Percentiles rank a stretch among this genome's conserved stretches.
Conservation (phyloP, 2,113 vertebrate species). For the Alligator sinensis region DNA sequence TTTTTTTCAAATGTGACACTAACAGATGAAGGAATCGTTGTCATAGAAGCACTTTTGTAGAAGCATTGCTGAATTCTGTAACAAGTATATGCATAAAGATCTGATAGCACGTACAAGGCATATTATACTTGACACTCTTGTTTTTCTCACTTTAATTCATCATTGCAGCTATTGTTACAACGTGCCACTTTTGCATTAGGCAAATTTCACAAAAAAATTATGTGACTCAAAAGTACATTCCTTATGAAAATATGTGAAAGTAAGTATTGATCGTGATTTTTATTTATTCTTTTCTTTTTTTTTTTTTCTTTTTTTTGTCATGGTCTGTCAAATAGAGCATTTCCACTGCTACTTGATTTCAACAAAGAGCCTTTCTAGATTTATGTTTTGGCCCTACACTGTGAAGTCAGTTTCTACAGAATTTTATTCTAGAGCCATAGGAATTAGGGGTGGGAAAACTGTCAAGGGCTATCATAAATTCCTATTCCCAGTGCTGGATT, state of each 20-base stretch:
- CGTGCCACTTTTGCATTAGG: neutral
- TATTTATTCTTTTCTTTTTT: no score
- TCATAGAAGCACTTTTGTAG: conserved; percentile 11
- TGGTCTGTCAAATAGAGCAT: accelerated
- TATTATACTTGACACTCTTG: neutral
- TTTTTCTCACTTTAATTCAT: neutral
- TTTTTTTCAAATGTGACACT: conserved; percentile 48
- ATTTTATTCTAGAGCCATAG: accelerated
- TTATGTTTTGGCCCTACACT: accelerated
- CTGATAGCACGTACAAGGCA: neutral
- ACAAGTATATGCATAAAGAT: neutral
- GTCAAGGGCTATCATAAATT: neutral
- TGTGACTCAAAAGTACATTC: accelerated
- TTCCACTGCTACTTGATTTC: accelerated
- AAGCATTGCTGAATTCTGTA: conserved; percentile 22
- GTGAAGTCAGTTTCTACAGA: neutral
- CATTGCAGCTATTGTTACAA: neutral
- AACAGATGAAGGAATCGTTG: conserved; percentile 57
- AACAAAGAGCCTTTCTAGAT: neutral
- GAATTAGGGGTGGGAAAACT: neutral
- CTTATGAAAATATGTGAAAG: neutral
- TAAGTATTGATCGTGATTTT: neutral
- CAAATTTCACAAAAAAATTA: neutral
- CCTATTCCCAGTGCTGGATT: neutral
- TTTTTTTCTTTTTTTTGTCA: no score